Percentiles rank a stretch among this genome's conserved stretches.
phyloP scores from a whole-genome alignment of 2,797 vertebrate species.

The Dicrostonyx torquatus region DNA sequence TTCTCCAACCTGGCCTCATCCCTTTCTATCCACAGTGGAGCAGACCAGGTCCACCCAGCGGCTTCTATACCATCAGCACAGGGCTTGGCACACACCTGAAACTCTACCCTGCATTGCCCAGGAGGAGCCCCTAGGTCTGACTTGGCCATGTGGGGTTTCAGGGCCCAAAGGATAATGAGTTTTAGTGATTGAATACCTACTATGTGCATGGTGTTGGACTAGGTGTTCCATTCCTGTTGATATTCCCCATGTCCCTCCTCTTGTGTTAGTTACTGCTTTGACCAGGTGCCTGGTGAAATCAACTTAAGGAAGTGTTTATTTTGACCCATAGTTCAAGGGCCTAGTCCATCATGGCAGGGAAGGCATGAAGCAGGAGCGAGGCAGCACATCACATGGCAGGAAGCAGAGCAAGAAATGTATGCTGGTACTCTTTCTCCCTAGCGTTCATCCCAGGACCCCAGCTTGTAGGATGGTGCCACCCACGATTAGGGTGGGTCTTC shows the following conservation, averaged over 20 bases:
- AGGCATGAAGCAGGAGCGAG: background rate
- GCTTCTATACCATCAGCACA: background rate
- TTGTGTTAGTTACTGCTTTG: background rate
- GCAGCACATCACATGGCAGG: background rate
- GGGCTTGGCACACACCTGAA: background rate
- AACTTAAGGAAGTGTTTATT: background rate
- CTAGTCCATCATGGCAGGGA: background rate
- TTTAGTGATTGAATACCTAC: background rate
- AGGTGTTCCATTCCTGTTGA: background rate
- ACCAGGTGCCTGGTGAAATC: background rate
- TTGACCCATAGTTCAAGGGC: background rate
- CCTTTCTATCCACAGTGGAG: too few relatives aligned
- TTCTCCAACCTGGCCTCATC: rapidly evolving
- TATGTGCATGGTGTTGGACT: background rate
- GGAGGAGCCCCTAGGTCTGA: background rate
- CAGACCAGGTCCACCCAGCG: background rate
- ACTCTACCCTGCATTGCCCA: background rate
- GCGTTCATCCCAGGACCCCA: background rate
- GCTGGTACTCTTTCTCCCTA: background rate
- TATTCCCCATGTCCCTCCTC: background rate
- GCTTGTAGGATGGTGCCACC: background rate
- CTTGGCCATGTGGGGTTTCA: background rate
- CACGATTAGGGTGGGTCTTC: background rate
- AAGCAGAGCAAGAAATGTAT: background rate
- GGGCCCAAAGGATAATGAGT: background rate